Conservation (phyloP, 2,113 vertebrate species). For the Atrichornis clamosus region DNA sequence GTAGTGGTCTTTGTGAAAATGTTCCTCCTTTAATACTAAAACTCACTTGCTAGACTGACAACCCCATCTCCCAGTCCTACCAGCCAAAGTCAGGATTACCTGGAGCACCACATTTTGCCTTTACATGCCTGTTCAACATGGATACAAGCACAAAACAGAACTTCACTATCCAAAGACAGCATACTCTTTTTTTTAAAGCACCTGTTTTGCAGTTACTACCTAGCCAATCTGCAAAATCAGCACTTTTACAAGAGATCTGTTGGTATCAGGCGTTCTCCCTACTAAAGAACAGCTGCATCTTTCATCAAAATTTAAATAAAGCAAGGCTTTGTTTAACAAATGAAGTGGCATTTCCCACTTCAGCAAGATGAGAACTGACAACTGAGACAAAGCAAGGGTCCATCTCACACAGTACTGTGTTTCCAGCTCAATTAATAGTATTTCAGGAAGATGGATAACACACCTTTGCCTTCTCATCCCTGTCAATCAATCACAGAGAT, state of each 20-base stretch:
- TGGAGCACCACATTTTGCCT: not conserved
- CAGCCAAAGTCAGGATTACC: not conserved
- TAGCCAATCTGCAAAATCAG: not conserved
- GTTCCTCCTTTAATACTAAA: not conserved
- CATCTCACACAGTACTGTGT: not conserved
- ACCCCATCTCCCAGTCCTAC: not conserved
- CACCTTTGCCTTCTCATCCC: not conserved
- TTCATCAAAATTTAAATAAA: not conserved
- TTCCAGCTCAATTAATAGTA: not conserved
- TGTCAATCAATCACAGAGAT: not conserved
- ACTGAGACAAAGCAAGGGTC: not conserved
- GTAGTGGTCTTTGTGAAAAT: not conserved
- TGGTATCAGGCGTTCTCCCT: not conserved
- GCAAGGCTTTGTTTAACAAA: not conserved
- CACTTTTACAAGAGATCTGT: not conserved
- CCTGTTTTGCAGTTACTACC: not conserved
- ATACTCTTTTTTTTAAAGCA: not conserved
- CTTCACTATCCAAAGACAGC: not conserved
- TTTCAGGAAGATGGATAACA: not conserved
- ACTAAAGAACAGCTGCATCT: not conserved
- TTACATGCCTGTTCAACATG: not conserved
- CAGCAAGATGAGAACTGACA: not conserved
- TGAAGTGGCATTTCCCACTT: not conserved
- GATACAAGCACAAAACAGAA: not conserved
- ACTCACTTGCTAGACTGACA: not conserved